A percentile compares a stretch with the other conserved stretches of the same genome.
These are phyloP conservation scores for Cryptus armator DNA, from an alignment of 2,888 invertebrate genomes.

Conservation along the genomic window DNA sequence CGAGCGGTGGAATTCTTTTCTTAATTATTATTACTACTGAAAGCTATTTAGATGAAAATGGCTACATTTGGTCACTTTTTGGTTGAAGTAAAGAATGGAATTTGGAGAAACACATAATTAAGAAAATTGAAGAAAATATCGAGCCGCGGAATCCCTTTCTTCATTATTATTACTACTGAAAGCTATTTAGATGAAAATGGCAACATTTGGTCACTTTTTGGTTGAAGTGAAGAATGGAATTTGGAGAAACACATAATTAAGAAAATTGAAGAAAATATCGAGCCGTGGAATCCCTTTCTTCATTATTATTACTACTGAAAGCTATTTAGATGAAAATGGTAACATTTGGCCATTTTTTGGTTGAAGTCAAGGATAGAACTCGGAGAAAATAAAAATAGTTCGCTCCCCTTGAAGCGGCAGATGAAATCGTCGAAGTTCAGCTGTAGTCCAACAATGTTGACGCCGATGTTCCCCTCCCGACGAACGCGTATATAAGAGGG, in stretches of 20 bases:
- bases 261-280: too few species aligned
- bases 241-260: too few species aligned
- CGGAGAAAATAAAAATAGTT: constrained; percentile 13
- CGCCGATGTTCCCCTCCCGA: constrained; percentile 34
- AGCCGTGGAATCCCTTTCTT: neutral
- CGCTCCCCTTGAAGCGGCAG: constrained; percentile 18
- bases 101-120: too few species aligned
- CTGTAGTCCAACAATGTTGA: constrained; percentile 36
- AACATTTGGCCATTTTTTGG: neutral
- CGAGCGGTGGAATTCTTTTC: too few species aligned
- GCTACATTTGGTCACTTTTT: neutral
- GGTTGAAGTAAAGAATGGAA: neutral
- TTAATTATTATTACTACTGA: too few species aligned
- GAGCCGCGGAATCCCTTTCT: neutral
- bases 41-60: neutral
- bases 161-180: neutral
- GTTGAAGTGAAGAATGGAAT: neutral
- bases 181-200: neutral
- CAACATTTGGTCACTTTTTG: neutral
- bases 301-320: neutral
- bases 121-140: too few species aligned
- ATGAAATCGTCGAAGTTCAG: constrained; percentile 24
- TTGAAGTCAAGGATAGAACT: neutral
- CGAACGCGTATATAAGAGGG: constrained; percentile 40
- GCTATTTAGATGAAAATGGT: neutral